Conservation (phyloP, 2,797 vertebrate species). For the Champsocephalus esox region DNA sequence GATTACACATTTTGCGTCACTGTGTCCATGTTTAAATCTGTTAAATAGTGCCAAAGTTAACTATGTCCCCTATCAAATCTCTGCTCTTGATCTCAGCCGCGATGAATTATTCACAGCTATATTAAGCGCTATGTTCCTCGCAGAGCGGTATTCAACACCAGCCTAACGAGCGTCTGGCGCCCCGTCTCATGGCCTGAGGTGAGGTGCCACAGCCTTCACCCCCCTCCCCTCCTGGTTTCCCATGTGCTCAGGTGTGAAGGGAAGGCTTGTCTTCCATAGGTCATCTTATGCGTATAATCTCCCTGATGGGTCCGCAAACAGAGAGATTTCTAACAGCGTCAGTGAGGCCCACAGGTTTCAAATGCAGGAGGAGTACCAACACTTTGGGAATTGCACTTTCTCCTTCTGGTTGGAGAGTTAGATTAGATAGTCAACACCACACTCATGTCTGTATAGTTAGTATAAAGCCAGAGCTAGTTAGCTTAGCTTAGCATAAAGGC, state of each 20-base stretch:
- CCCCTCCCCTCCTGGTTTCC: conserved; percentile 39
- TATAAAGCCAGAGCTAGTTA: not conserved
- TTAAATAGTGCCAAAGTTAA: conserved; percentile 28
- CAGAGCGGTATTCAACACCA: conserved; percentile 33
- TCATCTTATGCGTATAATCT: conserved; percentile 58
- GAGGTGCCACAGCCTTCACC: not conserved
- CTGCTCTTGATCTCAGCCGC: not conserved
- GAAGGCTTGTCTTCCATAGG: conserved; percentile 51
- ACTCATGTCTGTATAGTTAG: not conserved
- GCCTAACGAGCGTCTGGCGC: conserved; percentile 21
- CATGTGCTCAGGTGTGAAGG: conserved; percentile 73
- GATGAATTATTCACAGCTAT: conserved; percentile 64
- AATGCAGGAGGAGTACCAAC: not conserved
- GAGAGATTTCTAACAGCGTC: conserved; percentile 30
- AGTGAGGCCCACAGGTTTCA: conserved; percentile 8
- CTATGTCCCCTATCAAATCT: conserved; percentile 3
- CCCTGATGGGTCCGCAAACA: conserved; percentile 12
- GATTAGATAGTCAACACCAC: not conserved
- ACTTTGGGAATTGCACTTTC: not conserved
- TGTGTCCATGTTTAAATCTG: conserved; percentile 18
- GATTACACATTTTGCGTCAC: conserved; percentile 26
- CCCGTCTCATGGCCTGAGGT: conserved; percentile 34
- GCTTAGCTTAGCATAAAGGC: conserved; percentile 4
- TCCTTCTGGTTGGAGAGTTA: not conserved
- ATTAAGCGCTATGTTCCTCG: conserved; percentile 42